Evolutionary conservation across 2,888 invertebrate genomes (phyloP).

Genomic region (Mycogona germanica): DNA sequence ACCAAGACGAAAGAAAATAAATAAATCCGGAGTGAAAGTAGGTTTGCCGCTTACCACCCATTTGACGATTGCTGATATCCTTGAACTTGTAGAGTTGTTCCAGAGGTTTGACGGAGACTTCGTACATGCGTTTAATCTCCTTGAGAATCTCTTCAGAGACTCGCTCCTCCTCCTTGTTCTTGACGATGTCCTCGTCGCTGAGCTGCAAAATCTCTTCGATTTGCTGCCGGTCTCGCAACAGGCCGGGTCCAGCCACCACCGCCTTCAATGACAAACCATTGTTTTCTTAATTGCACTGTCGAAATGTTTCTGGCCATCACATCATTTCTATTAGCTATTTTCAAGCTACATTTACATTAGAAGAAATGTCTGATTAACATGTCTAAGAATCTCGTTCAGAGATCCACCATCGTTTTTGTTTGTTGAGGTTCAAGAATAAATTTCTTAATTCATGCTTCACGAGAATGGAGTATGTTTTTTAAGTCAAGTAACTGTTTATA

Average conservation of each 20-base stretch:
- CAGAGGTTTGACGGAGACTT: constrained; percentile 74
- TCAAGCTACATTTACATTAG: too few species aligned
- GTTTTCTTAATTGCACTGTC: too few species aligned
- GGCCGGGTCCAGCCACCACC: constrained; percentile 54
- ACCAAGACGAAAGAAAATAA: constrained; percentile 6
- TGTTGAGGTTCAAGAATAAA: too few species aligned
- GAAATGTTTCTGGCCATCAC: too few species aligned
- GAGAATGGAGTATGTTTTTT: too few species aligned
- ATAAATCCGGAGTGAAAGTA: background rate
- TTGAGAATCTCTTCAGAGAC: constrained; percentile 60
- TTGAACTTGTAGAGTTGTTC: constrained; percentile 84
- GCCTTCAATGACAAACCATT: too few species aligned
- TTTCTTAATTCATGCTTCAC: too few species aligned
- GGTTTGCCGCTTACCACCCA: constrained; percentile 45
- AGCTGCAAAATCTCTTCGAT: constrained; percentile 65
- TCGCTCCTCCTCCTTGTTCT: constrained; percentile 54
- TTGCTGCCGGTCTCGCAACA: constrained; percentile 64
- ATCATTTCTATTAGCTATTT: too few species aligned
- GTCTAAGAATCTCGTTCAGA: constrained; percentile 11
- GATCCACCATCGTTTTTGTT: too few species aligned
- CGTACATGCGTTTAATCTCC: constrained; percentile 73
- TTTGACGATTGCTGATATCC: constrained; percentile 80
- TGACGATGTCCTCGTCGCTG: constrained; percentile 55
- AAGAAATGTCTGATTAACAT: background rate
- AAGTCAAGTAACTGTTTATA: too few species aligned